phyloP scores from a whole-genome alignment of 2,888 invertebrate species.

The Drosophila villosipedis region DNA sequence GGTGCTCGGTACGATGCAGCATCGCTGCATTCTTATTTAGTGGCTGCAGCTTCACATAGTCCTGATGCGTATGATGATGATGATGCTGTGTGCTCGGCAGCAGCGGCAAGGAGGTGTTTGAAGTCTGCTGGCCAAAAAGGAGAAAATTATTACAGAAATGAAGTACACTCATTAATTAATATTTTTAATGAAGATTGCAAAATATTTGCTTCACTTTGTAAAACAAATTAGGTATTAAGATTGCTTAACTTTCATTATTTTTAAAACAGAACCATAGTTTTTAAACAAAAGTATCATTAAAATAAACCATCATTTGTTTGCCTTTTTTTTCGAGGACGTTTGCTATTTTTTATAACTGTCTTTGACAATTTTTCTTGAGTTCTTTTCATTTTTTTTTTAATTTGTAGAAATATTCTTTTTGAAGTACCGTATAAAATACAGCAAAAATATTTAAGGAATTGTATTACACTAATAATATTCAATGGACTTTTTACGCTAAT shows the following conservation, averaged over 20 bases:
- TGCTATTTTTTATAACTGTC: not conserved
- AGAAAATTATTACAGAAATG: not conserved
- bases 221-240: not conserved
- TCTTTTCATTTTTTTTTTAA: no score
- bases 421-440: not conserved
- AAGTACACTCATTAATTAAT: not conserved
- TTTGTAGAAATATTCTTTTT: accelerated
- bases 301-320: not conserved
- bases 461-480: not conserved
- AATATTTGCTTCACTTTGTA: not conserved
- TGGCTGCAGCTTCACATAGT: conserved; percentile 82
- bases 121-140: conserved; percentile 75
- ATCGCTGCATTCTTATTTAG: conserved; percentile 82
- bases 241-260: not conserved
- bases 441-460: not conserved
- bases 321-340: accelerated
- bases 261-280: not conserved
- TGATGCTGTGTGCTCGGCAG: conserved; percentile 83
- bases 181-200: not conserved
- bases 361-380: not conserved
- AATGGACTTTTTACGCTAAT: not conserved
- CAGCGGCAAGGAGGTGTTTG: conserved; percentile 85
- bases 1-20: conserved; percentile 84
- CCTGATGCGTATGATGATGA: conserved; percentile 79
- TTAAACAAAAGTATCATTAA: not conserved